Percentiles rank a stretch among this genome's conserved stretches.
Conservation (phyloP, 2,888 invertebrate species). For the Girardia tigrina region DNA sequence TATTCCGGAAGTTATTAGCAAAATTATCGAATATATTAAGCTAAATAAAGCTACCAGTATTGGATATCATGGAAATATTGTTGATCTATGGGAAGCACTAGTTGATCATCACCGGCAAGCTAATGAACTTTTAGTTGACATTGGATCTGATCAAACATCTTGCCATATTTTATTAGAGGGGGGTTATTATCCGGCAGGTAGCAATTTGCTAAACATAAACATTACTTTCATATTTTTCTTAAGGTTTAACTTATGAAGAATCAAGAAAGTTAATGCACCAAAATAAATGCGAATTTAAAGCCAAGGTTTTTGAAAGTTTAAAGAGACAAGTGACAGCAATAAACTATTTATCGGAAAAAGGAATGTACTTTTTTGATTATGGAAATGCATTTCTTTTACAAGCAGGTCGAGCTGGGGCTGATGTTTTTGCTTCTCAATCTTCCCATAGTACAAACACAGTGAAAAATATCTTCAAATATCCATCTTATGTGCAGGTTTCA, state of each 20-base stretch:
- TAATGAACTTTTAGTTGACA: slow-evolving; percentile 55
- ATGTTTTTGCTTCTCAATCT: neutral
- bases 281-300: slow-evolving; percentile 53
- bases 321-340: slow-evolving; percentile 56
- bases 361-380: slow-evolving; percentile 58
- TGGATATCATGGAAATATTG: slow-evolving; percentile 56
- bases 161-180: slow-evolving; percentile 57
- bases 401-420: slow-evolving; percentile 53
- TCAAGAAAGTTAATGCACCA: slow-evolving; percentile 49
- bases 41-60: slow-evolving; percentile 52
- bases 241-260: slow-evolving; percentile 28
- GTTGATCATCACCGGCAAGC: slow-evolving; percentile 46
- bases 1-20: slow-evolving; percentile 50
- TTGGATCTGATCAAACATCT: slow-evolving; percentile 58
- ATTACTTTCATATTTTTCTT: too few species aligned
- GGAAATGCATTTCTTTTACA: slow-evolving; percentile 58
- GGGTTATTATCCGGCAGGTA: slow-evolving; percentile 56
- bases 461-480: slow-evolving; percentile 53
- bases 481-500: slow-evolving; percentile 56
- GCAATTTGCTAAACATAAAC: too few species aligned
- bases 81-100: slow-evolving; percentile 52
- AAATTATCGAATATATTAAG: slow-evolving; percentile 46
- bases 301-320: slow-evolving; percentile 54
- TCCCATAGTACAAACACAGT: neutral
- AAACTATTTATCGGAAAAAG: slow-evolving; percentile 52